Evolutionary conservation across 2,888 invertebrate species (phyloP), one percentile per base, ranked within the genome.

Genomic region (Ectemnius continuus): DNA sequence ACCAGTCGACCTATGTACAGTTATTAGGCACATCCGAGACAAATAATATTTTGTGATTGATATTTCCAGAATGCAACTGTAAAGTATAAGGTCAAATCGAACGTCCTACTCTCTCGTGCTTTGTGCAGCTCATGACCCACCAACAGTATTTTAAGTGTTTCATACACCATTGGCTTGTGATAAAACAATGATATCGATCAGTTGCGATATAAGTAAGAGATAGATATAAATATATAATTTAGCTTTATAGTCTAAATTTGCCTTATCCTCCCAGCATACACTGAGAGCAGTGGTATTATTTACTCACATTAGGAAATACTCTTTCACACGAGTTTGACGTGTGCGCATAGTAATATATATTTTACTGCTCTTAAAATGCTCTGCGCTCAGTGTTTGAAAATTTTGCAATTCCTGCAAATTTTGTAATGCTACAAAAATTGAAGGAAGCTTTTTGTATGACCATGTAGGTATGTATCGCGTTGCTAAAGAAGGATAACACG

Each of bases 111-210:
- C 70, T 76, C 75, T 83, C 83, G 71, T 61, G 81, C 82, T 83
- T 82, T 83, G 75, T 76, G 79, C 79, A 84, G 76, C 75, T 77
- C 73, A 67, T 73, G 58, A 80, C 78, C 76, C 78, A 83, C 73
- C 67, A 61, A 82, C 85, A 88, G 86, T 87, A 87, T 86, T 87
- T 84, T 80, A 82, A 86, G 82, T 82, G 76, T 85, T 84, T 85
- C 75, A 76, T 77, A 84, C 83, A 83, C 80, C 79, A 85, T 85
- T 83, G 84, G 87, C 86, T 87, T 87, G 86, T 86, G 87, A 88
- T 86, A 83, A 75, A 77, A 64, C 76, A 77, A 82, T 82, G 73
- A 71, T 75, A 70, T 61, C 65, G 66, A 71, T 80, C 69, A 71
- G 80, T 75, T 76, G 76, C 78, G 68, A 80, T 80, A 82, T 71